Percentiles rank a stretch among this genome's conserved stretches.
Evolutionary conservation across 37 sponge, comb jelly and placozoan species (phyloP).

Genomic region (Chondrosia reniformis): DNA sequence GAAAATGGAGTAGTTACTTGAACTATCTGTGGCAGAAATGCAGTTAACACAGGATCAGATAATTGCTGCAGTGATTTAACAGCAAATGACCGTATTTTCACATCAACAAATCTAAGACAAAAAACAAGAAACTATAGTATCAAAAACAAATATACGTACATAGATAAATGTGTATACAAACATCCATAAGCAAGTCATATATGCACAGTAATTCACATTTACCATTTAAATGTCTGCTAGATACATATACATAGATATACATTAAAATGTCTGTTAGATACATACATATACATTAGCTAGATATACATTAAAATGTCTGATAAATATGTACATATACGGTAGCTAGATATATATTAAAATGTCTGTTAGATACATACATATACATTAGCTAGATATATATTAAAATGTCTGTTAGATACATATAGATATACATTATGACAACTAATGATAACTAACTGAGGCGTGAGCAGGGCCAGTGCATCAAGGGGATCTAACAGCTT

Average conservation of each 20-base stretch:
- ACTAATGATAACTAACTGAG: constrained; percentile 6
- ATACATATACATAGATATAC: not conserved
- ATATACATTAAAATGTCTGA: not conserved
- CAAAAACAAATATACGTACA: not conserved
- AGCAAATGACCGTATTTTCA: not conserved
- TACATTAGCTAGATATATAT: not conserved
- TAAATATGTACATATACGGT: not conserved
- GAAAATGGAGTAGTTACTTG: not conserved
- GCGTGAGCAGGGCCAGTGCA: constrained; percentile 17
- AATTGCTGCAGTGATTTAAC: not conserved
- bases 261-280: not conserved
- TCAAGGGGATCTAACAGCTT: constrained; percentile 2
- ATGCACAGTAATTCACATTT: not conserved
- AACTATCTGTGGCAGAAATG: constrained; percentile 9
- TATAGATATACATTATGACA: no score
- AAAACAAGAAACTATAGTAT: not conserved
- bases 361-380: not conserved
- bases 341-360: not conserved
- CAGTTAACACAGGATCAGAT: not conserved
- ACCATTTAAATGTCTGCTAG: not conserved
- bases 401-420: not conserved
- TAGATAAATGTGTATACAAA: not conserved
- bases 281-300: not conserved
- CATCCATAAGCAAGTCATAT: not conserved
- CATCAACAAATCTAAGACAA: not conserved